Base-by-base conservation (phyloP, 2,888 invertebrate species). In the Lycaena phlaeas region DNA sequence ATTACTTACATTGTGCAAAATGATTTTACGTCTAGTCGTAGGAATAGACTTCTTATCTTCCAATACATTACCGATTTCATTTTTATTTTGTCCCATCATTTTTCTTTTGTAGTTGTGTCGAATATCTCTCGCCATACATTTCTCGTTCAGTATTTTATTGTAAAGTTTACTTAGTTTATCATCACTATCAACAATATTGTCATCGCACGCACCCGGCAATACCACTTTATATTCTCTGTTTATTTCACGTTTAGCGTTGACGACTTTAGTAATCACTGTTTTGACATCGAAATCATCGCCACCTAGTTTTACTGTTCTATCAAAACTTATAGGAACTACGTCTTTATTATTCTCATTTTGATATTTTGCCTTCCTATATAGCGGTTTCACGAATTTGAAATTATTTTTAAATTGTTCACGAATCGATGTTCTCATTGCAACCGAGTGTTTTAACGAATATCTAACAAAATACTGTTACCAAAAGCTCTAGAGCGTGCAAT, bases 311-410 rank as follows among this genome's bases (percentile, higher is more conserved):
- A 64, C 44, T 7, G 43, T 51, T 42, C 55, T 67, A 49, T 66
- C 61, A 57, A 61, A 50, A 30, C 58, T 56, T 40, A 66, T 44
- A 7, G 56, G 49, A 41, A 59, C 50, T 37, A 56, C 41, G 48
- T 58, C 59, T 38, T 52, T 53, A 31, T 65, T 57, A 36, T 52
- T 55, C 27, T 61, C 61, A 31, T 59, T 58, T 31, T 43, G 43
- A 9, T 49, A 46, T 45, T 56, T 68, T 1, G 64, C 45, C 57
- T 69, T 75, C 45, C 56, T 65, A 41, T 81, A 82, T 29, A 82
- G 61, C 4, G 82, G 82, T 63, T 64, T 69, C 0, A 82, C 82
- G 27, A 73, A 66, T 44, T 56, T 54, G 7, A 62, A 49, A 30
- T 70, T 68, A 9, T 55, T 64, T 50, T 61, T 66, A 25, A 79